Evolutionary conservation across 92 coral and sea anemone species (phyloP).

Genomic region (Muricea muricata): DNA sequence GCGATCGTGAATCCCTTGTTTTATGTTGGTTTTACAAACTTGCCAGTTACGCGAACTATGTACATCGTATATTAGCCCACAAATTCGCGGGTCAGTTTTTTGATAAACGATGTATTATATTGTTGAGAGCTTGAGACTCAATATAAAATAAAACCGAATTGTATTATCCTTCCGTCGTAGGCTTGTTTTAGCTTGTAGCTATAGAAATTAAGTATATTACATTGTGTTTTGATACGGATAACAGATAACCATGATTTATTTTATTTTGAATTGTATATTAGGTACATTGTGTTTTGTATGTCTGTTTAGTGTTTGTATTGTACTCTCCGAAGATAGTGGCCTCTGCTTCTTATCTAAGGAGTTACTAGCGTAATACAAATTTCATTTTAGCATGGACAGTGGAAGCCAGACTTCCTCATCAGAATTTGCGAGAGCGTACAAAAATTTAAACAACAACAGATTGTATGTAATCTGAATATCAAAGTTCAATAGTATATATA

Average conservation of each 20-base stretch:
- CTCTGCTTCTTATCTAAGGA: too few relatives aligned
- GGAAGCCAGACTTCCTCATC: too few relatives aligned
- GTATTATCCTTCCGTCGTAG: conserved; percentile 5
- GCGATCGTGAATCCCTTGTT: not conserved
- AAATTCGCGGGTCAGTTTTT: not conserved
- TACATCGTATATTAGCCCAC: too few relatives aligned
- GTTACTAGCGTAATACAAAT: too few relatives aligned
- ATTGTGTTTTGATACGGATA: not conserved
- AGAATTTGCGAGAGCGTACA: too few relatives aligned
- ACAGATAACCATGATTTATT: not conserved
- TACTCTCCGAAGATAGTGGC: too few relatives aligned
- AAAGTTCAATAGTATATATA: too few relatives aligned
- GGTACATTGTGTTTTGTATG: not conserved
- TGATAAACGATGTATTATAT: conserved; percentile 1
- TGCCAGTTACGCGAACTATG: too few relatives aligned
- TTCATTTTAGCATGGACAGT: too few relatives aligned
- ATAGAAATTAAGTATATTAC: not conserved
- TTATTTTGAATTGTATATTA: not conserved
- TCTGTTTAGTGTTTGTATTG: not conserved
- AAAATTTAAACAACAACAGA: too few relatives aligned
- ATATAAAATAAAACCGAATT: conserved; percentile 12
- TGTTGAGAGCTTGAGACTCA: conserved; percentile 3
- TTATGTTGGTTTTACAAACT: not conserved
- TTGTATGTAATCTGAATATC: too few relatives aligned
- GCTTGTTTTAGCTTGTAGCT: conserved; percentile 6